Base-by-base conservation (phyloP, 1,140 invertebrate species). In the Eupristina koningsbergeri region DNA sequence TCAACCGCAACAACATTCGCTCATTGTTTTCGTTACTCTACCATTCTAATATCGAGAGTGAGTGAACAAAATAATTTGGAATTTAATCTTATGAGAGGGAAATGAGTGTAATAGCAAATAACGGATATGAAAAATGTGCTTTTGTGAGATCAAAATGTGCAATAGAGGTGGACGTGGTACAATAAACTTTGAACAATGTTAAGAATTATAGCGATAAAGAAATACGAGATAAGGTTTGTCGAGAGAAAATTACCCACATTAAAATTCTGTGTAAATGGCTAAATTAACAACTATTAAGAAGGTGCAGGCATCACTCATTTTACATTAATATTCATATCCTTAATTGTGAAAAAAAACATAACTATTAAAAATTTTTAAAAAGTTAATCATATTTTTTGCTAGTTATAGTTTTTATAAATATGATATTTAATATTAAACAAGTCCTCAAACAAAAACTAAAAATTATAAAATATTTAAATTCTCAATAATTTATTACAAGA, bases 1-100 rank as follows among this genome's bases (percentile, higher is more conserved):
- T 82, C 45, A 64, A 82, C 80, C 73, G 73, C 80, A 82, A 74
- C 71, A 81, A 81, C 50, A 61, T 74, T 61, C 45, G 29, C 79
- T 73, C 79, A 39, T 53, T 22, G 13, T 50, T n/a, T 78, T 61
- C 69, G 19, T 29, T 74, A 36, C 15, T 36, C 17, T 39, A 11
- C 64, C 22, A 19, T 19, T 67, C 34, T 45, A 7, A 41, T 34
- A 75, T 45, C 13, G 73, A 34, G n/a, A 31, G 11, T 7, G 47
- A 41, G 53, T 41, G 34, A 74, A 45, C 45, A 47, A 74, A 61
- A 45, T 1, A 17, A 22, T 3, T 45, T 11, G 69, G 13, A 36
- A 22, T 26, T 26, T 26, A 22, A 58, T 22, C 19, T 53, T 58
- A 26, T 26, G 53, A 58, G 53, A 58, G 53, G 26, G 53, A 58